Evolutionary conservation across 2,797 vertebrate genomes (phyloP), one percentile per base, ranked within the genome.

Genomic region (Channa striata): DNA sequence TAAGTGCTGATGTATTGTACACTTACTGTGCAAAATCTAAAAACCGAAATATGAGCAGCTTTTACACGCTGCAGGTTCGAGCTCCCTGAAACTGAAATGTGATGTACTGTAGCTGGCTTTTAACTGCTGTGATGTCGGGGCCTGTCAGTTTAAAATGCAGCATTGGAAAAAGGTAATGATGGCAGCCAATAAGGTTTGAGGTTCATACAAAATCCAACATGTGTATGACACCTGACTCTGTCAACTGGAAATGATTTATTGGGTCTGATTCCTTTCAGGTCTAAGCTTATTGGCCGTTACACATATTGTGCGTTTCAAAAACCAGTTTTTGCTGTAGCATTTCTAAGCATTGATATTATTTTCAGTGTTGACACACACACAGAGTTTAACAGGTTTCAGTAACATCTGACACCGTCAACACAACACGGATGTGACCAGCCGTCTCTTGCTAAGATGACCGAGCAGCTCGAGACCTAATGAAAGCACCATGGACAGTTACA

Each of bases 281-380:
- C 0, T 19, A 0, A 17, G 20, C 44, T 36, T 54, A 7, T 56
- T 25, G 21, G 25, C 16, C 16, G 37, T 7, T 39, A 17, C 11
- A 50, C 37, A 56, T 19, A 49, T 9, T 2, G 2, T 17, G 39
- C 13, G 54, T 59, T 42, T 64, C 42, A 56, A 43, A 68, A 21
- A 53, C 14, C 6, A 10, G 40, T 46, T 63, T 6, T 34, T 46
- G 13, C 23, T n/a, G 8, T 56, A 3, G 39, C 11, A 51, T 34
- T 20, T 34, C 23, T 47, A 42, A 42, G 30, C 47, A 25, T 43
- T 20, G 14, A 59, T 47, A 37, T 11, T 51, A 12, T 11, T 6
- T 30, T 30, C 25, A 30, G 25, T 30, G 25, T 30, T 30, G 25
- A 33, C n/a, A 23, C 2, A 36, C 6, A 20, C 44, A 11, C 8